Evolutionary conservation across 2,797 vertebrate species (phyloP), one percentile per base, ranked within the genome.

Genomic region (Cryptoblepharus egeriae): DNA sequence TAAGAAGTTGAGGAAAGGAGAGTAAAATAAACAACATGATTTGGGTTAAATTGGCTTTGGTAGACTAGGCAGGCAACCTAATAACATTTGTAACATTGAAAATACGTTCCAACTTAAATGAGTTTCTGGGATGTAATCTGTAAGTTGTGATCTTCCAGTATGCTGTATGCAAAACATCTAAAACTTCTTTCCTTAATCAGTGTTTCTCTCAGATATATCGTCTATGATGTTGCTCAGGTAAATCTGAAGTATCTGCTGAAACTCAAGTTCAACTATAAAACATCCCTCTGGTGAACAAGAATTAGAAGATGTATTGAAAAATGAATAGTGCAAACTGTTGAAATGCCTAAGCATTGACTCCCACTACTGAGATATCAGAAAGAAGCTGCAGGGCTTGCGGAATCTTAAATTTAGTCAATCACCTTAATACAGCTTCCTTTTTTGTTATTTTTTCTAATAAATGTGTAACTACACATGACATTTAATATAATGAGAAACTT

Each of bases 211-310:
- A 99, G 99, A 91, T 99, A 99, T 92, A 99, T 99, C 13, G 97
- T 99, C 85, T 99, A 99, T 15, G 99, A 99, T 69, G 95, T 98
- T 75, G 96, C 98, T 83, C 99, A 99, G 95, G 95, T 99, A 74
- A 97, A 99, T 91, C 93, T 99, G 92, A 99, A 99, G 93, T 99
- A 99, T 93, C 96, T 99, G 90, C 95, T 99, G 96, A 99, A 99
- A 94, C 96, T 98, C 91, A 98, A 97, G 90, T 99, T 99, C 94
- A 99, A 99, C 93, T 99, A 99, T 93, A 98, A 98, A 92, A 97
- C 97, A 0, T 97, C 98, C 64, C 96, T 99, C 85, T 99, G 99
- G 99, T 99, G 96, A 99, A 92, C 69, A 67, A 58, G 37, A 87
- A 79, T 75, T 91, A 90, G 91, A 82, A 89, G 80, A 86, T 81